phyloP scores from a whole-genome alignment of 2,888 invertebrate genomes.

The Pseudeuparius sepicola region DNA sequence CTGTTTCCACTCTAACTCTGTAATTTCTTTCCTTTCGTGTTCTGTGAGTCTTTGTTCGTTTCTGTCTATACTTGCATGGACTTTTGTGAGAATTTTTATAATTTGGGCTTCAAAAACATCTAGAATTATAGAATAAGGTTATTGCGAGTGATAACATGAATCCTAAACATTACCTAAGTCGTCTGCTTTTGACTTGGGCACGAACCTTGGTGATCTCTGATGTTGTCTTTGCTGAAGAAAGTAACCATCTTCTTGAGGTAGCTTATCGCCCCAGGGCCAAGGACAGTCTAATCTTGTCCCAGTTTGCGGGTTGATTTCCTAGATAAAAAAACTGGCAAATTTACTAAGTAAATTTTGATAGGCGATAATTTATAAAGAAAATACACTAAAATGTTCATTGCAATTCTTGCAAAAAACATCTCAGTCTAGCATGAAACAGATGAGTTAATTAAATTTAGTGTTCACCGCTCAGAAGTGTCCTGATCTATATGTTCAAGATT shows the following conservation, averaged over 20 bases:
- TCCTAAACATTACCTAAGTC: slow-evolving; percentile 31
- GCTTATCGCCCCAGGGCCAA: slow-evolving; percentile 41
- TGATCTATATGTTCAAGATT: no score
- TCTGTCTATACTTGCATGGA: slow-evolving; percentile 65
- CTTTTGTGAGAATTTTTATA: slow-evolving; percentile 55
- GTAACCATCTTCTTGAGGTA: slow-evolving; percentile 36
- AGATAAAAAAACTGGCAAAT: slow-evolving; percentile 18
- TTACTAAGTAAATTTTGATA: no score
- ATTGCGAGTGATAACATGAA: slow-evolving; percentile 5
- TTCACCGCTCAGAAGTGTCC: no score
- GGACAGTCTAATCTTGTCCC: slow-evolving; percentile 53
- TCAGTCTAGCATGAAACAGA: no score
- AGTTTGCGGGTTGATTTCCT: slow-evolving; percentile 52
- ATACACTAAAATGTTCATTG: no score
- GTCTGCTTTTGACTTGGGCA: slow-evolving; percentile 33
- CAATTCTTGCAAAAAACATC: no score
- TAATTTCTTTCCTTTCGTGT: slow-evolving; percentile 67
- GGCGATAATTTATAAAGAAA: no score
- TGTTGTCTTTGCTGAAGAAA: slow-evolving; percentile 33
- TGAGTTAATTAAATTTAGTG: no score
- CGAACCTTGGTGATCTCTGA: slow-evolving; percentile 43
- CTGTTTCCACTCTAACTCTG: slow-evolving; percentile 77
- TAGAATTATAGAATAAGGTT: slow-evolving; percentile 20
- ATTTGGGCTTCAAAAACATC: slow-evolving; percentile 53
- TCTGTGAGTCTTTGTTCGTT: slow-evolving; percentile 72